Evolutionary conservation across 2,113 vertebrate species (phyloP).

Genomic region (Regulus satrapa): DNA sequence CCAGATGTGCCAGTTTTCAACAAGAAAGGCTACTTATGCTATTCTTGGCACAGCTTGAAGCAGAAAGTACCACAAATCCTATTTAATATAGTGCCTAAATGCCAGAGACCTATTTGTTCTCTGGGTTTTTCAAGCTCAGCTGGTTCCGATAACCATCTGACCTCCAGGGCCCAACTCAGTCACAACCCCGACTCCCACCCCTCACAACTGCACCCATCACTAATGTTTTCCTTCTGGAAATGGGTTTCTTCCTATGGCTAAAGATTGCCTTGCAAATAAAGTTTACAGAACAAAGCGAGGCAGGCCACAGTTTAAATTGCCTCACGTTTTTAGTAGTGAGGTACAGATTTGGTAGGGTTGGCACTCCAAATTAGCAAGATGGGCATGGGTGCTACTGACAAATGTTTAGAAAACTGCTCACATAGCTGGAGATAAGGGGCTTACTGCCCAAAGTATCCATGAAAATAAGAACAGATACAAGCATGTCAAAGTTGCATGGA

Average conservation of each 20-base stretch:
- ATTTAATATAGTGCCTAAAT: constrained; percentile 1
- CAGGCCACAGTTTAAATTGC: not conserved
- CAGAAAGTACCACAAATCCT: constrained; percentile 44
- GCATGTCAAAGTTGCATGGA: not conserved
- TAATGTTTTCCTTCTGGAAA: constrained; percentile 33
- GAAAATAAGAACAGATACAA: not conserved
- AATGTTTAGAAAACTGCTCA: constrained; percentile 43
- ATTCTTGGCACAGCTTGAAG: constrained; percentile 46
- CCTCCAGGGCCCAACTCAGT: not conserved
- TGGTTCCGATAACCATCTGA: constrained; percentile 15
- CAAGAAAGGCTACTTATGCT: constrained; percentile 32
- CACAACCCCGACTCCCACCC: not conserved
- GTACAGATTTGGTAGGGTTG: not conserved
- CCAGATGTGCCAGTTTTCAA: constrained; percentile 44
- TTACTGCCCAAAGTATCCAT: not conserved
- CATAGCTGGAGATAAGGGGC: constrained; percentile 18
- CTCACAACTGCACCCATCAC: not conserved
- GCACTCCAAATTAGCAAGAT: constrained; percentile 23
- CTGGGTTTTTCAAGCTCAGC: not conserved
- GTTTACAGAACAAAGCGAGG: not conserved
- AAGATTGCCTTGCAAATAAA: not conserved
- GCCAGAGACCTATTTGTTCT: constrained; percentile 5
- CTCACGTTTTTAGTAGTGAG: not conserved
- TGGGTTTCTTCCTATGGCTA: not conserved
- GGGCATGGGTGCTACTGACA: constrained; percentile 11